Evolutionary conservation across 2,888 invertebrate species (phyloP).

Genomic region (Mongoloraphidia duomilia): DNA sequence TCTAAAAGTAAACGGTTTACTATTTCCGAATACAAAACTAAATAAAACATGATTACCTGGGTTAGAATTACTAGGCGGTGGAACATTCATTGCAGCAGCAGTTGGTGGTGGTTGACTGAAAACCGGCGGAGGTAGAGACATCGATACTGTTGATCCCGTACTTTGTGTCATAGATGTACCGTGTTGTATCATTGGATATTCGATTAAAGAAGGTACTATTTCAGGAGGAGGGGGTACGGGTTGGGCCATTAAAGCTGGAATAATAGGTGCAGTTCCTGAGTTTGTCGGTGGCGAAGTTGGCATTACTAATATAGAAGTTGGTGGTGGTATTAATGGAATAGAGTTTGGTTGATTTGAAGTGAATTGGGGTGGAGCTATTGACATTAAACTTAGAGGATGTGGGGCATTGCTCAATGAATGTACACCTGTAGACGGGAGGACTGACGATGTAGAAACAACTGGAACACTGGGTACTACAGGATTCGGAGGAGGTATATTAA

Average conservation of each 20-base stretch:
- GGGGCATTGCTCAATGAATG: slow-evolving; percentile 11
- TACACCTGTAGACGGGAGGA: no score
- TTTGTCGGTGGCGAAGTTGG: slow-evolving; percentile 10
- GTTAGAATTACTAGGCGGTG: slow-evolving; percentile 26
- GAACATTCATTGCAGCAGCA: slow-evolving; percentile 27
- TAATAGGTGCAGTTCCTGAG: slow-evolving; percentile 14
- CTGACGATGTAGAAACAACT: slow-evolving; percentile 6
- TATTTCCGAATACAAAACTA: neutral
- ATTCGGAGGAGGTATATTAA: slow-evolving; percentile 19
- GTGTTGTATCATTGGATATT: slow-evolving; percentile 10
- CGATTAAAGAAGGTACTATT: slow-evolving; percentile 16
- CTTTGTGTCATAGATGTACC: slow-evolving; percentile 8
- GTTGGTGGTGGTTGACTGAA: slow-evolving; percentile 25
- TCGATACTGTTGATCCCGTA: slow-evolving; percentile 14
- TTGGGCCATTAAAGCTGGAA: slow-evolving; percentile 29
- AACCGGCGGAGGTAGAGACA: slow-evolving; percentile 21
- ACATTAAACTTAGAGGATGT: slow-evolving; percentile 17
- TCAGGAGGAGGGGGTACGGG: slow-evolving; percentile 27
- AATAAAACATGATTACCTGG: neutral
- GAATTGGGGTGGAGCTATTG: slow-evolving; percentile 2
- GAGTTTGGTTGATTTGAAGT: neutral
- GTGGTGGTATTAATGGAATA: slow-evolving; percentile 17
- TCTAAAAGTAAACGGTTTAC: no score
- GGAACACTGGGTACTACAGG: slow-evolving; percentile 3
- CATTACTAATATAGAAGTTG: slow-evolving; percentile 11